These are phyloP conservation scores for Gallinago nigripennis DNA, from an alignment of 2,797 vertebrate species.

Conservation along the genomic window DNA sequence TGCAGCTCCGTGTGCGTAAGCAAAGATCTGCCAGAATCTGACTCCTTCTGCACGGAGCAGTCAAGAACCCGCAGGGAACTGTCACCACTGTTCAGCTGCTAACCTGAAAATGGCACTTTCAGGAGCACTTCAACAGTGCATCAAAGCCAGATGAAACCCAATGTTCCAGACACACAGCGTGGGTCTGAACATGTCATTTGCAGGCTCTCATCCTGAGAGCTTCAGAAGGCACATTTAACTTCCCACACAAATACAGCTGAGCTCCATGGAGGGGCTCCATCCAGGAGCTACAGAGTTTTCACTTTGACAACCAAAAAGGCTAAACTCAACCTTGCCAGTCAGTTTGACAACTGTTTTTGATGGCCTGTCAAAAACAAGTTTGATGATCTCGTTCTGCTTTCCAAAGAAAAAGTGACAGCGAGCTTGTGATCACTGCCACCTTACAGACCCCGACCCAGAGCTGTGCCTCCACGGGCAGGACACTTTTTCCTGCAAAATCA, in stretches of 20 bases:
- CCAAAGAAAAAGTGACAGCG: background rate
- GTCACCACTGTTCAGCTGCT: background rate
- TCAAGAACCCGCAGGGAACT: background rate
- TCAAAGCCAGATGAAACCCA: background rate
- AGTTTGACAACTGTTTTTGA: background rate
- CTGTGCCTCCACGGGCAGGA: background rate
- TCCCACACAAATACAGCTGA: background rate
- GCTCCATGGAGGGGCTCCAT: background rate
- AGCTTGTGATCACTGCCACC: background rate
- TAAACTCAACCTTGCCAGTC: background rate
- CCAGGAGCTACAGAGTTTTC: background rate
- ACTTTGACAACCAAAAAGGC: background rate
- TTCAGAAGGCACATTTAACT: background rate
- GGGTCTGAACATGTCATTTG: background rate
- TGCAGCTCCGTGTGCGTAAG: background rate
- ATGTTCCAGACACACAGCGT: background rate
- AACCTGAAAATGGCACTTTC: background rate
- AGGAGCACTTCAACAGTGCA: background rate
- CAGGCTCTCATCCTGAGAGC: background rate
- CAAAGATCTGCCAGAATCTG: background rate
- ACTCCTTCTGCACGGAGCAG: background rate
- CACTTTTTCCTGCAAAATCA: background rate
- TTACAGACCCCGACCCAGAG: background rate
- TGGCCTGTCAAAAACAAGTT: background rate
- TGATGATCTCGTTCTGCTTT: background rate